Base-by-base conservation (phyloP, 2,888 invertebrate species). In the Sussaba pulchella region DNA sequence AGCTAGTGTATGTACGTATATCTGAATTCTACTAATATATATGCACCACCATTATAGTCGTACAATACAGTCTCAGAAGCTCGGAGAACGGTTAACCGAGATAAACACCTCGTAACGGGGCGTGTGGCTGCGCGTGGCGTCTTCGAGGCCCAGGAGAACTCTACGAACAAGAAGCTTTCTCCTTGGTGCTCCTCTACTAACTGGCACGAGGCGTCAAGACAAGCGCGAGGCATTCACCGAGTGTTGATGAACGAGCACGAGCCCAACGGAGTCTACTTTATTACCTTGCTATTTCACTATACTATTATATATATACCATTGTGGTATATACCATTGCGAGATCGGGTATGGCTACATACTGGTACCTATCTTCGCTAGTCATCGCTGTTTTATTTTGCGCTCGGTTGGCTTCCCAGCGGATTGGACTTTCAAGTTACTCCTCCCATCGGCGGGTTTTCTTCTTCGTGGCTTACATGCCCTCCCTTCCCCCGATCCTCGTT, bases 91-190 rank as follows among this genome's bases (percentile, higher is more conserved):
- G 76, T 78, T 79, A 78, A 75, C 72, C 72, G 69, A 66, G 76
- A 82, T 81, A 82, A 83, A 83, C 74, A 82, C 78, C 76, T 74
- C 69, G 72, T 79, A 76, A 81, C 66, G 54, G 47, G 66, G 43
- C 24, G 73, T 12, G 71, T 50, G 71, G 79, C 54, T 57, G 14
- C 43, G 63, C 45, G 31, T 31, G 71, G 57, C 47, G 66, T 77
- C 70, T 80, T 72, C 61, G 45, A 43, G 66, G 36, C 54, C 45
- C 61, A 57, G 67, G 41, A 64, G 64, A 54, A 64, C 57, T 57
- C 57, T 43, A 59, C 47, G 61, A 74, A 64, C 70, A 79, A 74
- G 64, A 74, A 74, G 78, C 73, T 78, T 74, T 45, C 54, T 47
- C 41, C 24, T 31, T 47, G 59, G 31, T 59, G 70, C 43, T 26